phyloP scores from a whole-genome alignment of 2,797 vertebrate genomes.

The Micrastur ruficollis region DNA sequence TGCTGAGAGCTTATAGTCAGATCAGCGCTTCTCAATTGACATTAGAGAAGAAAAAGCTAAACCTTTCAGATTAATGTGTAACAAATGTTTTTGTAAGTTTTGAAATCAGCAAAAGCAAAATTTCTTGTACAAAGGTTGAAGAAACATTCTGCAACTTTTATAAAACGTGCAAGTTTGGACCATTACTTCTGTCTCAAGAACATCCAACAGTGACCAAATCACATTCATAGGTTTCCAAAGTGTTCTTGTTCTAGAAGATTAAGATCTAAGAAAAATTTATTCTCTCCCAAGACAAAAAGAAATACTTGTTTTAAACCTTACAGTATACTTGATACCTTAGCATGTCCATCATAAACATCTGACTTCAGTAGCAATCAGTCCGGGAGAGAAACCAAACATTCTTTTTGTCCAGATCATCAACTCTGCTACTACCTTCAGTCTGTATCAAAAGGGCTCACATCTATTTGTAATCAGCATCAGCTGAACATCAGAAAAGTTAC shows the following conservation, averaged over 20 bases:
- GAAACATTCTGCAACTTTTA: neutral
- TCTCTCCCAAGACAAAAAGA: slow-evolving; percentile 10
- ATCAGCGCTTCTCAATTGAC: neutral
- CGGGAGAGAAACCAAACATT: neutral
- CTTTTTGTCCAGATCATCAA: neutral
- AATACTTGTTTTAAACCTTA: neutral
- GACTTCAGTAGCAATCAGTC: neutral
- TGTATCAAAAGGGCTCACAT: neutral
- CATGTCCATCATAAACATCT: neutral
- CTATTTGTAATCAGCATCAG: neutral
- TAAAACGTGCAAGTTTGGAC: neutral
- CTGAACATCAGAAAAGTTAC: neutral
- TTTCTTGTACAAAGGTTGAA: neutral
- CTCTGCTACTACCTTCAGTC: neutral
- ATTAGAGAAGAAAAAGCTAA: neutral
- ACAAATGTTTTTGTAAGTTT: neutral
- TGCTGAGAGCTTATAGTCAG: neutral
- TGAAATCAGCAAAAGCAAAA: slow-evolving; percentile 7
- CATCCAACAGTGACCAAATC: neutral
- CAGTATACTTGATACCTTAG: neutral
- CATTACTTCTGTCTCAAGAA: neutral
- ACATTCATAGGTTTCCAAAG: neutral
- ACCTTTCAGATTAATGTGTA: neutral
- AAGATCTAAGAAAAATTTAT: neutral
- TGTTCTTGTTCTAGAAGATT: neutral